Conservation (phyloP, 2,113 vertebrate genomes). For the Sturnus vulgaris region DNA sequence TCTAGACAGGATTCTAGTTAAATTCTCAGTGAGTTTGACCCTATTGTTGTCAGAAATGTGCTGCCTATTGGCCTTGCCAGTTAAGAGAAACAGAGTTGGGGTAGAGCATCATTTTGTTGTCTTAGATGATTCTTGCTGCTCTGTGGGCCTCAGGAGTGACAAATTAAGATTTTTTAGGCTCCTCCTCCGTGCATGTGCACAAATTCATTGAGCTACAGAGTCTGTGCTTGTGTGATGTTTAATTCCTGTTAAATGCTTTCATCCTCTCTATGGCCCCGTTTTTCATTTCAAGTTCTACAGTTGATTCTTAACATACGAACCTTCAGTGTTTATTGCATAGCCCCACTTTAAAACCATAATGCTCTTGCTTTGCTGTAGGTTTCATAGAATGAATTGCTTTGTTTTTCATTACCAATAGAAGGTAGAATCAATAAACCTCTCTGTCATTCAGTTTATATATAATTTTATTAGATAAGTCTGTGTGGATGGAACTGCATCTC, state of each 20-base stretch:
- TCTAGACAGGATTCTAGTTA: neutral
- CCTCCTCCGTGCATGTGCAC: neutral
- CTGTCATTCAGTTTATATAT: neutral
- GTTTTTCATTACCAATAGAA: conserved; percentile 14
- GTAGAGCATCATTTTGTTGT: neutral
- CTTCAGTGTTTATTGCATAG: neutral
- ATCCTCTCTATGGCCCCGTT: neutral
- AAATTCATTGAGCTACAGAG: neutral
- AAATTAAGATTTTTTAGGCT: neutral
- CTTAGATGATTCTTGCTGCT: neutral
- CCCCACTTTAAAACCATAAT: neutral
- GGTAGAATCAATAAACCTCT: conserved; percentile 9
- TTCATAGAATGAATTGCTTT: neutral
- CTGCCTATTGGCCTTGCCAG: neutral
- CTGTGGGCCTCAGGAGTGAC: neutral
- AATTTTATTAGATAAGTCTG: conserved; percentile 25
- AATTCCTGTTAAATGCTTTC: neutral
- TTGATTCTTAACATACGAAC: neutral
- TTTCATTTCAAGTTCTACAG: neutral
- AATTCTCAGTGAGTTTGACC: neutral
- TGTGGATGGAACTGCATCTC: neutral
- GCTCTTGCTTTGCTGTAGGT: neutral
- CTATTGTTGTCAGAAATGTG: neutral
- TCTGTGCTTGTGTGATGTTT: neutral
- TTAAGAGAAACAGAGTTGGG: neutral